phyloP scores from a whole-genome alignment of 2,888 invertebrate genomes.

The Coremacera marginata region DNA sequence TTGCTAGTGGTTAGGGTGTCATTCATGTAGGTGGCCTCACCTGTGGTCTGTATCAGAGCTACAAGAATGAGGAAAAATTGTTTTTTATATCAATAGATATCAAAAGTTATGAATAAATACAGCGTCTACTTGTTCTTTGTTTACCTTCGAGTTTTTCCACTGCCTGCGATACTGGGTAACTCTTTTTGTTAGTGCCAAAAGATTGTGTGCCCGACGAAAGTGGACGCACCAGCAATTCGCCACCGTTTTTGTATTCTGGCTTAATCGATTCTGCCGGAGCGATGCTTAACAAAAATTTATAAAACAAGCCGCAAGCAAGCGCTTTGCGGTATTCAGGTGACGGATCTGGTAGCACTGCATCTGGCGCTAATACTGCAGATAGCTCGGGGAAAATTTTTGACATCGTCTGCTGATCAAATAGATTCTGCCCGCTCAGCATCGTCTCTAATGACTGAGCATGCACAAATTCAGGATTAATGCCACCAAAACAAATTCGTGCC shows the following conservation, averaged over 20 bases:
- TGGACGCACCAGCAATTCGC: slow-evolving; percentile 72
- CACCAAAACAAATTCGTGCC: slow-evolving; percentile 75
- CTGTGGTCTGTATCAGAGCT: slow-evolving; percentile 76
- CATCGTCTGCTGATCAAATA: slow-evolving; percentile 68
- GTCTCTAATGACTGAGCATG: slow-evolving; percentile 74
- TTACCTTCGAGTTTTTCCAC: slow-evolving; percentile 77
- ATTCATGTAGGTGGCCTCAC: slow-evolving; percentile 82
- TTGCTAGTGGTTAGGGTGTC: slow-evolving; percentile 76
- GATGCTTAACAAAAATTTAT: slow-evolving; percentile 76
- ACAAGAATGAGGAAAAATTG: too few relatives aligned
- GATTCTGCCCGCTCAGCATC: slow-evolving; percentile 69
- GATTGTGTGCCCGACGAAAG: slow-evolving; percentile 77
- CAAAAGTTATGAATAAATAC: too few relatives aligned
- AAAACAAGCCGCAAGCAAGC: slow-evolving; percentile 81
- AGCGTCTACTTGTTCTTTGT: too few relatives aligned
- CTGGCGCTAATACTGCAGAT: slow-evolving; percentile 74
- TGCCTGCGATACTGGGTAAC: slow-evolving; percentile 84
- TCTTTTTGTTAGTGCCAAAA: slow-evolving; percentile 76
- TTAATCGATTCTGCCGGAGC: slow-evolving; percentile 72
- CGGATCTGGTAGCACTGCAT: slow-evolving; percentile 76
- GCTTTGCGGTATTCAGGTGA: slow-evolving; percentile 76
- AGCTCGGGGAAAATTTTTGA: slow-evolving; percentile 71
- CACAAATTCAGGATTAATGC: slow-evolving; percentile 72
- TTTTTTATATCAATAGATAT: too few relatives aligned
- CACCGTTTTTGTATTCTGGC: slow-evolving; percentile 73